phyloP scores from a whole-genome alignment of 1,140 invertebrate species.

The Melanaphis sacchari region DNA sequence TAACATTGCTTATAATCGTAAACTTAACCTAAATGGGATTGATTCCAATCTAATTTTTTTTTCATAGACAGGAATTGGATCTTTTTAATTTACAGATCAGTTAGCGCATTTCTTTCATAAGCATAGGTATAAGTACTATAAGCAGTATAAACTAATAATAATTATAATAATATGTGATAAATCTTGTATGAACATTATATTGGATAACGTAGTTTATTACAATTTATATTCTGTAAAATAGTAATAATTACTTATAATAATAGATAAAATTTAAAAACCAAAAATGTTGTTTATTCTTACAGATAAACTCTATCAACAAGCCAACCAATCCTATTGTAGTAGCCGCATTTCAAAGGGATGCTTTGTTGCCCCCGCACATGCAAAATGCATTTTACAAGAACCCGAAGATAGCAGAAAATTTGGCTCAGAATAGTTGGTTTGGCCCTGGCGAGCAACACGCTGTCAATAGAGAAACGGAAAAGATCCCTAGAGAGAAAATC shows the following conservation, averaged over 20 bases:
- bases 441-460: conserved; percentile 66
- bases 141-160: background rate
- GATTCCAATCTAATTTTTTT: too few relatives aligned
- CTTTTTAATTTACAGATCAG: too few relatives aligned
- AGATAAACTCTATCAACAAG: conserved; percentile 51
- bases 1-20: too few relatives aligned
- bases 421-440: conserved; percentile 80
- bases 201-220: background rate
- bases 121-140: background rate
- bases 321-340: conserved; percentile 69
- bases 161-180: background rate
- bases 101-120: background rate
- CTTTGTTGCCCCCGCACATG: conserved; percentile 69
- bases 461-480: conserved; percentile 76
- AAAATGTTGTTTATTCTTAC: background rate
- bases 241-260: background rate
- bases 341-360: conserved; percentile 68
- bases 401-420: conserved; percentile 72
- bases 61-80: too few relatives aligned
- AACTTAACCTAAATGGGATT: too few relatives aligned
- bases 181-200: background rate
- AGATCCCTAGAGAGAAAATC: conserved; percentile 78
- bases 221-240: background rate
- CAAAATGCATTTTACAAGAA: conserved; percentile 80
- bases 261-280: background rate